Conservation (phyloP, 2,888 invertebrate genomes). For the Teinopalpus imperialis region DNA sequence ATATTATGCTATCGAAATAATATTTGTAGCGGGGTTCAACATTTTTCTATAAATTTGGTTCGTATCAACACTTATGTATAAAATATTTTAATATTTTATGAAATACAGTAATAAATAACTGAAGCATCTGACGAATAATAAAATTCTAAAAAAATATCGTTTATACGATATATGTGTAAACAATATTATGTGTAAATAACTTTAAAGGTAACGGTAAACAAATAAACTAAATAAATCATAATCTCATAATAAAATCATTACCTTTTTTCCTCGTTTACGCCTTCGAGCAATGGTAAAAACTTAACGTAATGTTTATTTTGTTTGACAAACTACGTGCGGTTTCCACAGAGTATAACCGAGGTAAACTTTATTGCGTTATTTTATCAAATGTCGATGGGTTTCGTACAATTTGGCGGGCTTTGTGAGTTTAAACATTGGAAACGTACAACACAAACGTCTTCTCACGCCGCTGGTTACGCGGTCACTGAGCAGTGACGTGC, state of each 20-base stretch:
- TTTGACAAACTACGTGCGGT: conserved; percentile 36
- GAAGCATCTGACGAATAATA: no score
- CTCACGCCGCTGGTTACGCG: conserved; percentile 57
- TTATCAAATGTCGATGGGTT: conserved; percentile 21
- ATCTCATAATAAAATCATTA: conserved; percentile 37
- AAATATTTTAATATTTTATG: no score
- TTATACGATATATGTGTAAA: no score
- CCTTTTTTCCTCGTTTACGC: conserved; percentile 48
- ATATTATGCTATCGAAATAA: no score
- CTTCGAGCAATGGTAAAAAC: conserved; percentile 39
- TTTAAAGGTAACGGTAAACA: conserved; percentile 19
- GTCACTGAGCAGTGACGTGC: conserved; percentile 57
- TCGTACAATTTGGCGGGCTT: conserved; percentile 48
- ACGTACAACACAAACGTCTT: conserved; percentile 48
- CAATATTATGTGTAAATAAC: conserved; percentile 14
- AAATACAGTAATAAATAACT: no score
- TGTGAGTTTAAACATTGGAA: conserved; percentile 26
- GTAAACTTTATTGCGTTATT: conserved; percentile 27
- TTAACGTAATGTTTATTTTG: conserved; percentile 36
- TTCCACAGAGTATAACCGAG: conserved; percentile 47
- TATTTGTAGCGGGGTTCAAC: no score
- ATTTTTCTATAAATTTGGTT: neutral
- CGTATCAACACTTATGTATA: neutral
- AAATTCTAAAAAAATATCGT: no score
- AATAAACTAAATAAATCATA: conserved; percentile 34